Evolutionary conservation across 1,140 invertebrate genomes (phyloP).

Genomic region (Pseudomyrmex gracilis): DNA sequence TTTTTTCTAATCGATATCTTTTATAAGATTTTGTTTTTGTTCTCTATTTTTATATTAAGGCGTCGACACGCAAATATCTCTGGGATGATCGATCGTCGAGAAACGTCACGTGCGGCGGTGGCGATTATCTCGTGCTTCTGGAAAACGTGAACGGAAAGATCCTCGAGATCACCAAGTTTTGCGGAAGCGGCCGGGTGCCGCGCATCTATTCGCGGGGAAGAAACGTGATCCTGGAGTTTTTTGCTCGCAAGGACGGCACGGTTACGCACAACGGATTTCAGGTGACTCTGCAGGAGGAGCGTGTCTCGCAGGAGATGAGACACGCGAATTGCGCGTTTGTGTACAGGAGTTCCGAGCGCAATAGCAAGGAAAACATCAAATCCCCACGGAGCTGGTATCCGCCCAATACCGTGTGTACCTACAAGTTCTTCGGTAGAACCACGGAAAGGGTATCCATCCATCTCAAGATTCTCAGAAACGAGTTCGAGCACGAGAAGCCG

Average conservation of each 20-base stretch:
- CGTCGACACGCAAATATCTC: slow-evolving; percentile 64
- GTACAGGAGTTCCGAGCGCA: slow-evolving; percentile 72
- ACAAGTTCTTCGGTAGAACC: slow-evolving; percentile 76
- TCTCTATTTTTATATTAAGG: slow-evolving; percentile 40
- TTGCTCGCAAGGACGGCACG: slow-evolving; percentile 77
- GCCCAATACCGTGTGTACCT: slow-evolving; percentile 78
- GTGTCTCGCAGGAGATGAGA: slow-evolving; percentile 30
- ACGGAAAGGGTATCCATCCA: slow-evolving; percentile 77
- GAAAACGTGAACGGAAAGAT: slow-evolving; percentile 78
- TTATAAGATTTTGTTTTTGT: not conserved
- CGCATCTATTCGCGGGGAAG: slow-evolving; percentile 78
- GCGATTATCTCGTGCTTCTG: slow-evolving; percentile 78
- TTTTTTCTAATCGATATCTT: not conserved
- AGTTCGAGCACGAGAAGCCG: slow-evolving; percentile 59
- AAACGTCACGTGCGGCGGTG: slow-evolving; percentile 73
- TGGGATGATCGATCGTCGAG: slow-evolving; percentile 60
- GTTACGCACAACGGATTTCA: slow-evolving; percentile 81
- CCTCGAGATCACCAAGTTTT: slow-evolving; percentile 78
- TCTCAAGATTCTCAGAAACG: slow-evolving; percentile 78
- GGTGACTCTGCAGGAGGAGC: slow-evolving; percentile 78
- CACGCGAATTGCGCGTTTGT: slow-evolving; percentile 76
- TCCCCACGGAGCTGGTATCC: slow-evolving; percentile 79
- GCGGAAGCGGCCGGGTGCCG: slow-evolving; percentile 78
- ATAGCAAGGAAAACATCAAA: slow-evolving; percentile 70
- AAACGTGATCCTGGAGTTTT: slow-evolving; percentile 79